Conservation (phyloP, 2,888 invertebrate species). For the Drosophila atroscutellata region DNA sequence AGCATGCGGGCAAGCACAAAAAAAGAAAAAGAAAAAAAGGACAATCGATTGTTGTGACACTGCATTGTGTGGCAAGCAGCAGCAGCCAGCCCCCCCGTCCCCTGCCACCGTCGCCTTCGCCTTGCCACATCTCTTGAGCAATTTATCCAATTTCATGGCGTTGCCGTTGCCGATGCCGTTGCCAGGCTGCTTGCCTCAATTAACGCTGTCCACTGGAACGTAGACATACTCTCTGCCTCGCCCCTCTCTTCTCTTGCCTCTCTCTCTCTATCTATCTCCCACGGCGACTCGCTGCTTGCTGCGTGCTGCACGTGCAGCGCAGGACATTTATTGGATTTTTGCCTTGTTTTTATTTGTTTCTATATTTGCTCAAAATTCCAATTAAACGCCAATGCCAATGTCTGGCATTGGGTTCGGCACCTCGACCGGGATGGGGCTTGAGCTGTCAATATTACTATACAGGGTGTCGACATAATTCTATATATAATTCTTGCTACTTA, state of each 20-base stretch:
- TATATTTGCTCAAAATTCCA: slow-evolving; percentile 79
- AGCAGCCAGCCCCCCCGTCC: slow-evolving; percentile 4
- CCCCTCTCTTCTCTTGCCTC: background rate
- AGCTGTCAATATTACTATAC: slow-evolving; percentile 14
- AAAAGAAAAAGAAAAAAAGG: slow-evolving; percentile 59
- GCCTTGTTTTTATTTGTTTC: slow-evolving; percentile 76
- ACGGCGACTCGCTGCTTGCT: slow-evolving; percentile 37
- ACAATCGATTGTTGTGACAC: slow-evolving; percentile 79
- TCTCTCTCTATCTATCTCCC: slow-evolving; percentile 17
- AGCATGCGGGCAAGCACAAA: slow-evolving; percentile 53
- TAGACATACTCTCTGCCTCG: background rate
- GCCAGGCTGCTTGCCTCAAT: slow-evolving; percentile 57
- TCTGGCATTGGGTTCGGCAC: slow-evolving; percentile 25
- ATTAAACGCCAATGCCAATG: slow-evolving; percentile 74
- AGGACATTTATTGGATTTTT: slow-evolving; percentile 85
- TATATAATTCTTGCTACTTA: background rate
- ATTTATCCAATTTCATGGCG: slow-evolving; percentile 63
- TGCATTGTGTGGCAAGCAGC: slow-evolving; percentile 50
- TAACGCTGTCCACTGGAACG: slow-evolving; percentile 55
- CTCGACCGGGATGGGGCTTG: background rate
- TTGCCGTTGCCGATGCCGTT: slow-evolving; percentile 42
- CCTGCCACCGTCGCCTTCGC: background rate
- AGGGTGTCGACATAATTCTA: slow-evolving; percentile 24
- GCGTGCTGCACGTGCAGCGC: slow-evolving; percentile 82
- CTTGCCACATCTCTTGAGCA: slow-evolving; percentile 33